Conservation (phyloP, 2,113 vertebrate genomes). For the Cochlearius cochlearius region DNA sequence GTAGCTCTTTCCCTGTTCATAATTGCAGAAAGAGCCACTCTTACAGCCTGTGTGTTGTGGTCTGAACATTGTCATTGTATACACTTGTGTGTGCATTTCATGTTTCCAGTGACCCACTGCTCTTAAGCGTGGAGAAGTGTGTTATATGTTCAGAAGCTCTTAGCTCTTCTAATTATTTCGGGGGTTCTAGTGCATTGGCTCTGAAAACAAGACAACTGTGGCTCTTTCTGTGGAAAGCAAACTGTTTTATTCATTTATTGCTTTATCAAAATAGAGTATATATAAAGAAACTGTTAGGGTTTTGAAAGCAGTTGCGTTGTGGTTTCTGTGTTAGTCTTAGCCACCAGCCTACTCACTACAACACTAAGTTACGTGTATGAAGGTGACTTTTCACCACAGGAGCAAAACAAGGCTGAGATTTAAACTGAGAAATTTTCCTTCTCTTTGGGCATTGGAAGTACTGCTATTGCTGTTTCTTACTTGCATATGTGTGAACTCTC, state of each 20-base stretch:
- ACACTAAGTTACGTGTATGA: background rate
- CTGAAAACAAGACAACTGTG: background rate
- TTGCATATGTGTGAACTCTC: background rate
- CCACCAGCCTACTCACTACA: background rate
- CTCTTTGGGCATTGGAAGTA: background rate
- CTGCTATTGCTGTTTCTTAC: background rate
- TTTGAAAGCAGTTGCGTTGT: background rate
- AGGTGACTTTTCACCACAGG: background rate
- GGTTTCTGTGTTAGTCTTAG: background rate
- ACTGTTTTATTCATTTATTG: background rate
- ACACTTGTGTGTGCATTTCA: background rate
- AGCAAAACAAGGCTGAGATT: background rate
- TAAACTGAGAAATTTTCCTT: background rate
- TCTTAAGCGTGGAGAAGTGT: background rate
- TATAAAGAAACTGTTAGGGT: background rate
- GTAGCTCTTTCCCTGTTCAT: background rate
- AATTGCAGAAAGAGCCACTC: background rate
- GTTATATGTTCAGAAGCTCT: background rate
- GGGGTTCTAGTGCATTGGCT: background rate
- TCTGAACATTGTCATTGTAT: background rate
- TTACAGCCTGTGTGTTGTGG: background rate
- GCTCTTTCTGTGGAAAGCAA: background rate
- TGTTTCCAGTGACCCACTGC: background rate
- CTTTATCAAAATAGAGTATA: background rate
- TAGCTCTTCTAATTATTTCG: background rate